phyloP scores from a whole-genome alignment of 2,888 invertebrate species.

The Ectemnius continuus region DNA sequence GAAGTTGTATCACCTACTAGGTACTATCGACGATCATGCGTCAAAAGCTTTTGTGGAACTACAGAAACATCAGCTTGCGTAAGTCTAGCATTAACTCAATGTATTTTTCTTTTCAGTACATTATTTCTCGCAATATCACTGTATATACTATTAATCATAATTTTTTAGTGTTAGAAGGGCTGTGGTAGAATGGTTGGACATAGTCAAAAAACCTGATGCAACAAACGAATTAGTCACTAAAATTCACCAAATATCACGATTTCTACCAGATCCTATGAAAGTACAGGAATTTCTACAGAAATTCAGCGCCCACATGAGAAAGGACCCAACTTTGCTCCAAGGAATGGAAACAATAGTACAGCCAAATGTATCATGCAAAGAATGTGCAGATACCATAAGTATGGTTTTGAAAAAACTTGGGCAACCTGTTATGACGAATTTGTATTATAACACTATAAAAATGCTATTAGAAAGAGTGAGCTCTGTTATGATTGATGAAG shows the following conservation, averaged over 20 bases:
- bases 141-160: not conserved
- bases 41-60: conserved; percentile 95
- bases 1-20: conserved; percentile 92
- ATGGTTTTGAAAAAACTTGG: conserved; percentile 93
- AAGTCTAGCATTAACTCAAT: conserved; percentile 59
- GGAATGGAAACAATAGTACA: conserved; percentile 93
- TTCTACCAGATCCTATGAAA: conserved; percentile 95
- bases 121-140: conserved; percentile 7
- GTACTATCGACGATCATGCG: conserved; percentile 96
- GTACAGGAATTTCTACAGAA: conserved; percentile 92
- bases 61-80: conserved; percentile 92
- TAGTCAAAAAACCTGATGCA: conserved; percentile 86
- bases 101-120: not conserved
- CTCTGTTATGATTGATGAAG: conserved; percentile 96
- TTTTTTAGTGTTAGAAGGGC: conserved; percentile 84
- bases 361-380: conserved; percentile 94
- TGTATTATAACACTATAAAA: conserved; percentile 97
- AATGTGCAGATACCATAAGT: conserved; percentile 94
- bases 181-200: conserved; percentile 92
- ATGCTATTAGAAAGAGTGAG: conserved; percentile 96
- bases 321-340: conserved; percentile 84
- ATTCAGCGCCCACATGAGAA: conserved; percentile 88
- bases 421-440: conserved; percentile 95
- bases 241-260: conserved; percentile 84
- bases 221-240: conserved; percentile 86